phyloP scores from a whole-genome alignment of 2,113 vertebrate genomes.

The Brachypteracias leptosomus region DNA sequence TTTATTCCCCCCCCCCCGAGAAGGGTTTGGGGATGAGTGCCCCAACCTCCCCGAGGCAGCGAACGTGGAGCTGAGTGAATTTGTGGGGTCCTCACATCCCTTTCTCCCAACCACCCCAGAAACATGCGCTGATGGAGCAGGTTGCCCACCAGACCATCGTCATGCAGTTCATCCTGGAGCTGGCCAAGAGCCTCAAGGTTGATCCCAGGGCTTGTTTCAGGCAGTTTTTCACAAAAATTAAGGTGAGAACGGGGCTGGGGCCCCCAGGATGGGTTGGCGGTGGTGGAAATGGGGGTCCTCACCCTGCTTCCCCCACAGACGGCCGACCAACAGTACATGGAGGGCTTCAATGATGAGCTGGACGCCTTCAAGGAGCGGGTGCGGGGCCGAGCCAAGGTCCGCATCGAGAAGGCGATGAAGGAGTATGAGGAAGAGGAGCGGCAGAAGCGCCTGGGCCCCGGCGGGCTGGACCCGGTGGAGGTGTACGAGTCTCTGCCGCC shows the following conservation, averaged over 20 bases:
- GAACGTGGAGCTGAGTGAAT: not conserved
- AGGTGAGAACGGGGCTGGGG: constrained; percentile 63
- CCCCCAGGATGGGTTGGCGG: no score
- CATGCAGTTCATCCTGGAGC: constrained; percentile 95
- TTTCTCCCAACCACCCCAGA: constrained; percentile 60
- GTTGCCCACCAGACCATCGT: constrained; percentile 97
- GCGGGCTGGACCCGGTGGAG: constrained; percentile 89
- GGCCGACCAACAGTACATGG: constrained; percentile 91
- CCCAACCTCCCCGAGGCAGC: not conserved
- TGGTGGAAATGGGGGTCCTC: not conserved
- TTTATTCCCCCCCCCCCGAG: no score
- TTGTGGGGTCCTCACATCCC: not conserved
- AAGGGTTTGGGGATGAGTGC: not conserved
- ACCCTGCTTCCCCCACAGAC: constrained; percentile 67
- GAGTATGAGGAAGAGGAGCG: constrained; percentile 92
- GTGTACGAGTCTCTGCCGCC: constrained; percentile 87
- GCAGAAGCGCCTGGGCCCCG: constrained; percentile 87
- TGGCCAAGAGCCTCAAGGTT: constrained; percentile 92
- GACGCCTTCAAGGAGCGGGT: constrained; percentile 91
- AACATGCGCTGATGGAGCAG: constrained; percentile 92
- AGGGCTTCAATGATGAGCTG: constrained; percentile 92
- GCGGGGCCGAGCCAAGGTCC: constrained; percentile 84
- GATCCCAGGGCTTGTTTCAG: constrained; percentile 92
- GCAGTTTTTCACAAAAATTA: constrained; percentile 94
- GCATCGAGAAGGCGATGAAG: constrained; percentile 89